Evolutionary conservation across 1,140 invertebrate genomes (phyloP), one percentile per base, ranked within the genome.

Genomic region (Ladona fulva): DNA sequence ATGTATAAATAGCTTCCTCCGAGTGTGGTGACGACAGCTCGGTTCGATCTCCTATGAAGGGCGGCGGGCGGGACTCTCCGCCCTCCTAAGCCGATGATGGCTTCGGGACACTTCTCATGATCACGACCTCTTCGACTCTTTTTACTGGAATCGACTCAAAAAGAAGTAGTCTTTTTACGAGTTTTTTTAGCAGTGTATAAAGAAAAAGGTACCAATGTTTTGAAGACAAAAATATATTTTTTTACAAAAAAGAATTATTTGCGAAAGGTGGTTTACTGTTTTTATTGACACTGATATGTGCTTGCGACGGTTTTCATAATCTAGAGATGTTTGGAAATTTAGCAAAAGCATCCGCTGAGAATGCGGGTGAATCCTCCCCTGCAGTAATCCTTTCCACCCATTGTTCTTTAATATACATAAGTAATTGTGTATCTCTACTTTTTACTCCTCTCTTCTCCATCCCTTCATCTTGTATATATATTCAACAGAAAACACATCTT

Each of bases 161-260:
- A 66, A 66, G 52, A 66, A 66, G 52, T 6, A 66, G 52, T 66
- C 3, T 66, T 66, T 66, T 66, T 66, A 66, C n/a, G 52, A 66
- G 14, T 66, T 66, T 19, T 19, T 66, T 19, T 66, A 66, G 52
- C 52, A 66, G 52, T 66, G 52, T 66, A 66, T 66, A 66, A 66
- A 66, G 52, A 66, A 66, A 66, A 66, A 66, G n/a, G 12, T 66
- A 66, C 52, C 52, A 66, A 6, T 66, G 52, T 66, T 66, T 66
- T 66, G 52, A 66, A 66, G 52, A 66, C 52, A 6, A 66, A 66
- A 66, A 66, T 66, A 66, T 66, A 66, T 66, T 66, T 66, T 66
- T 66, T 66, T 66, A 66, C n/a, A 66, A 66, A 66, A 66, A 66
- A 37, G n/a, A 66, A 66, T 66, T 19, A 19, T 66, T 6, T 66